Base-by-base conservation (phyloP, 2,888 invertebrate species). In the Congeria kusceri region DNA sequence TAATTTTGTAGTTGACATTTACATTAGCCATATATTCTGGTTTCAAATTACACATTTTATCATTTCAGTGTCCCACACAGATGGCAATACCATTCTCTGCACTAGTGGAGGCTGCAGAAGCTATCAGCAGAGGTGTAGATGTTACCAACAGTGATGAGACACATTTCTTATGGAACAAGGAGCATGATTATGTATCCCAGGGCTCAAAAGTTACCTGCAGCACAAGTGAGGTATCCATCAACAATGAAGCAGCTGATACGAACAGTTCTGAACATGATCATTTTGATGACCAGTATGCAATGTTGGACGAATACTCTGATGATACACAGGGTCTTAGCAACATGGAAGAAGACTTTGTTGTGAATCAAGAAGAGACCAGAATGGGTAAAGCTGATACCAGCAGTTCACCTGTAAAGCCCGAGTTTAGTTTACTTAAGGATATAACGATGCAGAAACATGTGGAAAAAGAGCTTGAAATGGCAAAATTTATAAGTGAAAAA, bases 51-150 rank as follows among this genome's bases (percentile, higher is more conserved):
- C n/a, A n/a, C n/a, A n/a, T 39, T 39, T 3, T 39, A 11, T 39
- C 9, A 39, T 39, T 39, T 39, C 9, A 39, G 39, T 39, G 39
- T 39, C 39, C 39, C 15, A 39, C 39, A 39, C 39, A 39, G 39
- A 39, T 39, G 39, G 39, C 39, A 32, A 63, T 75, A 49, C 77
- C 78, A 49, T 73, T 77, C 58, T 77, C 75, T 15, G 77, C 69
- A 11, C 57, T 81, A 27, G 78, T 72, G n/a, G 83, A 83, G 62
- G 83, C 80, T n/a, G 83, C 83, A 4, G 83, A 83, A 64, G 83
- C 80, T 11, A 77, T 83, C 4, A 83, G 75, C 46, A 56, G 80
- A 25, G 72, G 76, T 46, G 79, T 71, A 7, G 79, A 75, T 13
- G 53, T 53, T 1, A 53, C 53, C 9, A 20, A 53, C 23, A 53